These are phyloP conservation scores for Flexamia atlantica DNA, from an alignment of 2,888 invertebrate species.

Conservation along the genomic window DNA sequence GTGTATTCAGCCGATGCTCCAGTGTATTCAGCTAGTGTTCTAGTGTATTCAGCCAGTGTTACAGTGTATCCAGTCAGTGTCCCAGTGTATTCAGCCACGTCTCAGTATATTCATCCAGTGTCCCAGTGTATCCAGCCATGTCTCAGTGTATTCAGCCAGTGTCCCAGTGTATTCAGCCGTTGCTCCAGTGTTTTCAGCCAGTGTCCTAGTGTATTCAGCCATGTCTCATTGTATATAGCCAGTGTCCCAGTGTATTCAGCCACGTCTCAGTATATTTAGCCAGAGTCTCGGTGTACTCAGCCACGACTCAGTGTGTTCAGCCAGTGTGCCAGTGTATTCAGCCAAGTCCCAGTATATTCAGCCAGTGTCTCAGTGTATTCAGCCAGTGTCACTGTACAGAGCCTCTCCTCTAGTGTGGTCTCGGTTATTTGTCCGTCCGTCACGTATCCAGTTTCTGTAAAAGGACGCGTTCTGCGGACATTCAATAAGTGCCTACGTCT, in stretches of 20 bases:
- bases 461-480: conserved; percentile 40
- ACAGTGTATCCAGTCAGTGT: conserved; percentile 7
- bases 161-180: background rate
- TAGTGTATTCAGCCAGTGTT: conserved; percentile 10
- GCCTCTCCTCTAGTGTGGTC: conserved; percentile 9
- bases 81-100: background rate
- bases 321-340: background rate
- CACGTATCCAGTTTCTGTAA: conserved; percentile 56
- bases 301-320: background rate
- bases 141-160: conserved; percentile 9
- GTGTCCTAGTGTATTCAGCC: conserved; percentile 1
- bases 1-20: background rate
- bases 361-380: background rate
- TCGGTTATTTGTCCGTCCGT: conserved; percentile 44
- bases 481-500: conserved; percentile 36
- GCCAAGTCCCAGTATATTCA: background rate
- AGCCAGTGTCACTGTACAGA: conserved; percentile 6
- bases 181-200: conserved; percentile 6
- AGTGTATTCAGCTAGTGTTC: background rate
- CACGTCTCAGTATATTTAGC: background rate
- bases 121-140: background rate
- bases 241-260: background rate
- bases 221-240: background rate
- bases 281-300: background rate
- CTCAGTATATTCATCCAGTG: background rate